Percentiles rank a stretch among this genome's conserved stretches.
Conservation (phyloP, 2,888 invertebrate species). For the Drosophila colorata region DNA sequence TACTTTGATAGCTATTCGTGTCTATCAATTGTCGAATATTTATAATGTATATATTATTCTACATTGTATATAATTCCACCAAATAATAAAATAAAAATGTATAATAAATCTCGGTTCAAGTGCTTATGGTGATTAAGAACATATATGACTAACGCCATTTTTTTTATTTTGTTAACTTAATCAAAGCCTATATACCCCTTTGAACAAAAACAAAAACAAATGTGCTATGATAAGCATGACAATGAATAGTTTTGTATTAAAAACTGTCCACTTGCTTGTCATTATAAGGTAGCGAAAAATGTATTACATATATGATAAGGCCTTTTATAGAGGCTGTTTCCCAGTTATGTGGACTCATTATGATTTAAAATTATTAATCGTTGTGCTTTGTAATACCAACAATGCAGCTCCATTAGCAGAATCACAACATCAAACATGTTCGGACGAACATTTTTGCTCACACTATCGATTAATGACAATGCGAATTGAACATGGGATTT, state of each 20-base stretch:
- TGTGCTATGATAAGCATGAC: conserved; percentile 11
- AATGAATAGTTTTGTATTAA: not conserved
- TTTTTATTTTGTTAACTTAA: not conserved
- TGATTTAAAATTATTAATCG: not conserved
- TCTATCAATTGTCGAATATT: no score
- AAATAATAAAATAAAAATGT: no score
- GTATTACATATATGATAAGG: not conserved
- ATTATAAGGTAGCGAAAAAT: not conserved
- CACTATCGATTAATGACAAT: not conserved
- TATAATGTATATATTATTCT: no score
- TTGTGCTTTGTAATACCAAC: not conserved
- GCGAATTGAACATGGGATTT: not conserved
- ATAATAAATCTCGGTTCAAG: no score
- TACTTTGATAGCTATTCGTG: no score
- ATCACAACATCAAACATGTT: not conserved
- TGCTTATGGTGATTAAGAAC: no score
- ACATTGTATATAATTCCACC: no score
- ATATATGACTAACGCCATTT: no score
- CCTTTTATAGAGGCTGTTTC: not conserved
- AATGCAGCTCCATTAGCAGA: not conserved
- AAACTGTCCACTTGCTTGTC: not conserved
- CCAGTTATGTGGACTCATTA: not conserved
- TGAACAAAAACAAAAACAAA: not conserved
- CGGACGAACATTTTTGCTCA: not conserved
- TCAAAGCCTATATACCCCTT: not conserved